Evolutionary conservation across 1,140 invertebrate genomes (phyloP), one percentile per base, ranked within the genome.

Genomic region (Hylaeus anthracinus): DNA sequence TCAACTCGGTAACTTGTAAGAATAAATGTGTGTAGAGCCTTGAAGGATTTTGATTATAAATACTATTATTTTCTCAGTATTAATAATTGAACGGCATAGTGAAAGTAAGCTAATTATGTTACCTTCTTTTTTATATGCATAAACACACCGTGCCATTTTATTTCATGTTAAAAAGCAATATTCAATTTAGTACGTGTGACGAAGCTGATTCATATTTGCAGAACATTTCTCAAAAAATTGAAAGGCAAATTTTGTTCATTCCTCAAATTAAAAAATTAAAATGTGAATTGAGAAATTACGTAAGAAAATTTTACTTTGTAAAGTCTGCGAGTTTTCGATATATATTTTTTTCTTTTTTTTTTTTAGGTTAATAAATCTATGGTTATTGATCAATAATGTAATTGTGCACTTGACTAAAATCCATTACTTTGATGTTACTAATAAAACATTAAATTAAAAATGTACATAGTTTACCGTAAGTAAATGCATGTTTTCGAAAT

Each of bases 401-500:
- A 55, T 56, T 71, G 37, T 64, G 51, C 51, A 79, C 41, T 73
- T 72, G 26, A 58, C 14, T 65, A 53, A 73, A 73, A 56, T 45
- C 53, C 6, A 63, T 77, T 48, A 77, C 37, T 69, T 70, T 39
- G 41, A 64, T 79, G 61, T 79, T 73, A 79, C 26, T 5, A 39
- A 63, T 56, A 51, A 71, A 65, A 56, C 43, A 45, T 79, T 10
- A 72, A 79, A 73, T 12, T 63, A 65, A 56, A 45, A 72, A 65
- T 79, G 77, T 79, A 79, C 5, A 79, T 79, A 79, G 43, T 48
- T 48, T 66, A 51, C 53, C 45, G 5, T 75, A 80, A 75, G 64
- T 60, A 67, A 74, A 80, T 6, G 41, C 61, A 43, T 67, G 63
- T 74, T 75, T 80, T 75, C 10, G 12, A 75, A 66, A 74, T 66